Percentiles rank a stretch among this genome's conserved stretches.
phyloP scores from a whole-genome alignment of 2,113 vertebrate species.

The Eidolon helvum region DNA sequence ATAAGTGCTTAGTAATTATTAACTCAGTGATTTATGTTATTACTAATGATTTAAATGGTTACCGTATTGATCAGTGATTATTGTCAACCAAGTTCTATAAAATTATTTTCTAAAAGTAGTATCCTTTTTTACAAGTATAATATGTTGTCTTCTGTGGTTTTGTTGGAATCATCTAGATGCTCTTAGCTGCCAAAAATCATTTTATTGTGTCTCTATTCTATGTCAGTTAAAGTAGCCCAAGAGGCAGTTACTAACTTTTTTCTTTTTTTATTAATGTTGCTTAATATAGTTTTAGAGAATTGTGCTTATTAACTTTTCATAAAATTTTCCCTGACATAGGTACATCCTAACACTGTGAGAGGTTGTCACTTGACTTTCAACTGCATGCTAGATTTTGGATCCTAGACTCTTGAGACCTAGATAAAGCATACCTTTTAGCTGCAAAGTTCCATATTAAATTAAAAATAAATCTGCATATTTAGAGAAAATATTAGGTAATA shows the following conservation, averaged over 20 bases:
- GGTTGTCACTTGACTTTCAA: not conserved
- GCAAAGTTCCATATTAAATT: not conserved
- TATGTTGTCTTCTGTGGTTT: not conserved
- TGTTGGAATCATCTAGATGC: not conserved
- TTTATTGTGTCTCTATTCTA: not conserved
- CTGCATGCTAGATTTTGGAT: not conserved
- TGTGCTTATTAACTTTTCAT: not conserved
- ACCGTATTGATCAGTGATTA: not conserved
- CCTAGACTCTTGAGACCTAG: not conserved
- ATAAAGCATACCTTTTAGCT: not conserved
- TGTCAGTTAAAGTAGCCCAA: not conserved
- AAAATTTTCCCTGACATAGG: not conserved
- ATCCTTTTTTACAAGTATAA: not conserved
- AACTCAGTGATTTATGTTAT: not conserved
- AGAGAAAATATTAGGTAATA: not conserved
- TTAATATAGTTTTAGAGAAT: not conserved
- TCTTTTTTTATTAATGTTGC: not conserved
- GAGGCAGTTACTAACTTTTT: not conserved
- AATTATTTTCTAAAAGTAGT: not conserved
- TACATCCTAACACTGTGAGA: not conserved
- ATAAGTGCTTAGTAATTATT: not conserved
- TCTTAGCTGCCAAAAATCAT: not conserved
- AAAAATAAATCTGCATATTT: not conserved
- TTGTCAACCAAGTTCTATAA: not conserved
- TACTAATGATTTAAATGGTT: not conserved